phyloP scores from a whole-genome alignment of 2,797 vertebrate species.

The Hephaestus fuliginosus region DNA sequence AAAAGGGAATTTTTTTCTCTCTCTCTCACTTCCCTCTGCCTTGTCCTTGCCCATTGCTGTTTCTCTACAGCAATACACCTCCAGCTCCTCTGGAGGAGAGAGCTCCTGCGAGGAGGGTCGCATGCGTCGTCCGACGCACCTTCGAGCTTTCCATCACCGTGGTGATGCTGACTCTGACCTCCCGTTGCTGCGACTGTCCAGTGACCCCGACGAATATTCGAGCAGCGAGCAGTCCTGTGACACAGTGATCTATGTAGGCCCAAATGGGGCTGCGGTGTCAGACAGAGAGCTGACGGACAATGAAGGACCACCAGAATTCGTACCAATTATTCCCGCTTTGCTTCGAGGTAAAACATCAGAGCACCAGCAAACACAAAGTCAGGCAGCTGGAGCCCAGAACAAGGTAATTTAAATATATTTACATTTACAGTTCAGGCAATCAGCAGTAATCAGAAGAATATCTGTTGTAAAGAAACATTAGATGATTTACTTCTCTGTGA shows the following conservation, averaged over 20 bases:
- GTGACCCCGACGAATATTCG: conserved; percentile 96
- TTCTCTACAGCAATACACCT: conserved; percentile 91
- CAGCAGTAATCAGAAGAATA: conserved; percentile 6
- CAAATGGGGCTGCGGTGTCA: conserved; percentile 94
- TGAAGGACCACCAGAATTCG: conserved; percentile 97
- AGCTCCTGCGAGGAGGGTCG: conserved; percentile 98
- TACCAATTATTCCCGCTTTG: conserved; percentile 95
- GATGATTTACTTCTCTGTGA: conserved; percentile 9
- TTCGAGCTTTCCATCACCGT: conserved; percentile 93
- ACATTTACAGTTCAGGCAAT: conserved; percentile 3
- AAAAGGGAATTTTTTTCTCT: conserved; percentile 38
- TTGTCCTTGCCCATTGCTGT: conserved; percentile 16
- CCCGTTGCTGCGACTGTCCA: conserved; percentile 91
- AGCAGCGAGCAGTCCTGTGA: conserved; percentile 99
- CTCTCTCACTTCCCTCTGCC: conserved; percentile 33
- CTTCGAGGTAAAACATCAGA: conserved; percentile 87
- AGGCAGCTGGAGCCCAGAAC: conserved; percentile 59
- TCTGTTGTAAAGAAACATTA: background rate
- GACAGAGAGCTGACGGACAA: conserved; percentile 98
- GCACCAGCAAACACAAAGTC: conserved; percentile 65
- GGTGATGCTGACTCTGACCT: conserved; percentile 90
- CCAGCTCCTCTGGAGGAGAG: conserved; percentile 98
- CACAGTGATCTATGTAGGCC: conserved; percentile 98
- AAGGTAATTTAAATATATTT: conserved; percentile 52
- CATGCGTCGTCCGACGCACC: conserved; percentile 97